Evolutionary conservation across 2,888 invertebrate genomes (phyloP).

Genomic region (Zhuqinia jingwanae): DNA sequence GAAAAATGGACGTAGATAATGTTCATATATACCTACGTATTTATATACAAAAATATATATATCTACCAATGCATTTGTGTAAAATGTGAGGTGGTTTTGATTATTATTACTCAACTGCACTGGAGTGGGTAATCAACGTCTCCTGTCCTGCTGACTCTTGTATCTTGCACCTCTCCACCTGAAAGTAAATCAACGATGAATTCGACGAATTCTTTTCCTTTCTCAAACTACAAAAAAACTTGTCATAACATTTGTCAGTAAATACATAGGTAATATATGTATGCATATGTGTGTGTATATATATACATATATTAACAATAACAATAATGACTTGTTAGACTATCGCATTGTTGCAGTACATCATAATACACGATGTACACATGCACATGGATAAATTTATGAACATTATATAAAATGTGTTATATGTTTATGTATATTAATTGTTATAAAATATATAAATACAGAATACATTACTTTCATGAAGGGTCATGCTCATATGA

Average conservation of each 20-base stretch:
- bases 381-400: background rate
- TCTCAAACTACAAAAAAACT: constrained; percentile 45
- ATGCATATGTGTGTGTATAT: too few relatives aligned
- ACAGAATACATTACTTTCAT: constrained; percentile 1
- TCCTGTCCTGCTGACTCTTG: constrained; percentile 35
- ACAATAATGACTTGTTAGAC: constrained; percentile 22
- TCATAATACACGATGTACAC: background rate
- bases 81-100: constrained; percentile 30
- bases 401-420: background rate
- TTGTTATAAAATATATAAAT: too few relatives aligned
- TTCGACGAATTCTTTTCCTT: constrained; percentile 61
- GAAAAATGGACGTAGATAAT: constrained; percentile 42
- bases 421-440: too few relatives aligned
- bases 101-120: too few relatives aligned
- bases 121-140: constrained; percentile 62
- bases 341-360: too few relatives aligned
- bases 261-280: too few relatives aligned
- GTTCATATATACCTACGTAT: too few relatives aligned
- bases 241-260: constrained; percentile 62
- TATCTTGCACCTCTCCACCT: background rate
- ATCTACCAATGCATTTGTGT: constrained; percentile 17
- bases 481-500: too few relatives aligned
- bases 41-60: too few relatives aligned
- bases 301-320: too few relatives aligned
- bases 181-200: constrained; percentile 14